Base-by-base conservation (phyloP, 2,888 invertebrate species). In the Hemithea aestivaria region DNA sequence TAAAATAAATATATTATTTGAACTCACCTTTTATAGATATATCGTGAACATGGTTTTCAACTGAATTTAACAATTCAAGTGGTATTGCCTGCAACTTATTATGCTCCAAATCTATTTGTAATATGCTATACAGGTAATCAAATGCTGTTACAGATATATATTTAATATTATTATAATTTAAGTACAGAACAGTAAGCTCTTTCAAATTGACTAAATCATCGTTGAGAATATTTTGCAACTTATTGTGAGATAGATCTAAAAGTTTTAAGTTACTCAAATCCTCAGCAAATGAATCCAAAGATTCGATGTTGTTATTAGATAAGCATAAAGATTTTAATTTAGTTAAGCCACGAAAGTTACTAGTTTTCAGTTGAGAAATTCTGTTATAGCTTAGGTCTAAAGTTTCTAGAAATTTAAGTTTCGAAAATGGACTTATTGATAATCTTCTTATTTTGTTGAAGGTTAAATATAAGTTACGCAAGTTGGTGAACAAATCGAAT, bases 11-110 rank as follows among this genome's bases (percentile, higher is more conserved):
- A 23, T 8, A 7, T 10, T 23, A 22, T 11, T 20, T n/a, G 10
- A 38, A 57, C 62, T 38, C 80, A 96, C 96, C 96, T 91, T 94
- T 94, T 10, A 95, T 90, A 50, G 91, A 89, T 36, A 96, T 89
- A 50, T 92, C 93, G 52, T 93, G 90, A 48, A 96, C 91, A 65
- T 95, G 94, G 26, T 94, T 94, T 78, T 96, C 96, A 46, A 96
- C 81, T 0, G 95, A 93, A 45, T 91, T 89, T 44, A 96, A 89
- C 1, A 95, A 91, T 58, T 93, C 94, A 52, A 94, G 74, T 0
- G 95, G 95, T 58, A 96, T 89, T 51, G 90, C 90, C 66, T 94
- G 94, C 47, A 96, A 89, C 76, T 93, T 93, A 75, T 97, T 97
- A 58, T 92, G 90, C 49, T 93, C 93, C 46, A 97, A 82, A 75